These are phyloP conservation scores for Rapana venosa DNA, from an alignment of 2,888 invertebrate genomes.

Conservation along the genomic window DNA sequence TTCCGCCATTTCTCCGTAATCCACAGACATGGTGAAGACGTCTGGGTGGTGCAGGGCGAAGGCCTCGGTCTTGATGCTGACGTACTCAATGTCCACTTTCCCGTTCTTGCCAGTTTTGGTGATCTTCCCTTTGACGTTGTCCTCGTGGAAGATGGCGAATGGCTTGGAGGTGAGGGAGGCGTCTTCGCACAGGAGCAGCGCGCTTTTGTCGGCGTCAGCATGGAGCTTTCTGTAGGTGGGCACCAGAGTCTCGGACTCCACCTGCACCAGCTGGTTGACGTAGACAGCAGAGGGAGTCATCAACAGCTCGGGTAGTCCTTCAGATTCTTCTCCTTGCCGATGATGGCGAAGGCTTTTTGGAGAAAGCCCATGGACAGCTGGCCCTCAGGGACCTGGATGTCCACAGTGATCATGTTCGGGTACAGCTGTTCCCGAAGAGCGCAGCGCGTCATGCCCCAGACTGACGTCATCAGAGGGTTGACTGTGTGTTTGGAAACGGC, in stretches of 20 bases:
- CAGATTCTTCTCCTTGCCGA: slow-evolving; percentile 33
- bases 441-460: slow-evolving; percentile 52
- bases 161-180: slow-evolving; percentile 38
- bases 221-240: slow-evolving; percentile 42
- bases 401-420: slow-evolving; percentile 44
- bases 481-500: slow-evolving; percentile 26
- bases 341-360: slow-evolving; percentile 30
- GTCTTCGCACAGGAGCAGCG: slow-evolving; percentile 45
- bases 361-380: slow-evolving; percentile 32
- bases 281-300: slow-evolving; percentile 41
- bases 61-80: slow-evolving; percentile 42
- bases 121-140: background rate
- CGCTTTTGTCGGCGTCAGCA: slow-evolving; percentile 48
- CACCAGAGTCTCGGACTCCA: slow-evolving; percentile 44
- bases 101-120: background rate
- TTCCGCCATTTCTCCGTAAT: slow-evolving; percentile 45
- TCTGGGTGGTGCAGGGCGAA: slow-evolving; percentile 45
- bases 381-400: slow-evolving; percentile 45
- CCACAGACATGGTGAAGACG: slow-evolving; percentile 43
- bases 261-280: slow-evolving; percentile 48
- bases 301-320: slow-evolving; percentile 43
- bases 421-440: slow-evolving; percentile 48
- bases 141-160: slow-evolving; percentile 45
- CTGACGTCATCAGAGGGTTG: slow-evolving; percentile 48
- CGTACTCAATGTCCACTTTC: slow-evolving; percentile 31